Conservation (phyloP, 2,888 invertebrate species). For the Macrophya annulata region DNA sequence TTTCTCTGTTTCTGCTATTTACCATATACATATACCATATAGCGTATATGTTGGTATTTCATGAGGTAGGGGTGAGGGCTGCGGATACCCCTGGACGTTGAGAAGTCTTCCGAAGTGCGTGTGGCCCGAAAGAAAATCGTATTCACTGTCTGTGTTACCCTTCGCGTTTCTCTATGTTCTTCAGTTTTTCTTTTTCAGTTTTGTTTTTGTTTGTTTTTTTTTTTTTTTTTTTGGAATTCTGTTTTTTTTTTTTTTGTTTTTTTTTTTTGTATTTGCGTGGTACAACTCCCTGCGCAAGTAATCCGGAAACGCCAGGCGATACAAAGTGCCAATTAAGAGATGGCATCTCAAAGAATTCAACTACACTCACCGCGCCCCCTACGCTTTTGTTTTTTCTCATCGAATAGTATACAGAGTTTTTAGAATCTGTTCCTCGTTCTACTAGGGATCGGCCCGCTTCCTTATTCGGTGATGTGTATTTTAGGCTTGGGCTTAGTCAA, state of each 20-base stretch:
- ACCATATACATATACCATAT: slow-evolving; percentile 46
- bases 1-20: slow-evolving; percentile 52
- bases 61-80: background rate
- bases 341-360: slow-evolving; percentile 57
- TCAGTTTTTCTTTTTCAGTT: slow-evolving; percentile 6
- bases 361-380: slow-evolving; percentile 53
- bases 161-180: background rate
- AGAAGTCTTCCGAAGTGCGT: slow-evolving; percentile 52
- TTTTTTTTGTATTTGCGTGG: slow-evolving; percentile 56
- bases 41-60: slow-evolving; percentile 50
- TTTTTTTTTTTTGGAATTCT: background rate
- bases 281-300: slow-evolving; percentile 38
- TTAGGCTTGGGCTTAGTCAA: slow-evolving; percentile 22
- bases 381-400: slow-evolving; percentile 54
- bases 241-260: slow-evolving; percentile 56
- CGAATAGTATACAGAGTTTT: slow-evolving; percentile 18
- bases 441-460: slow-evolving; percentile 16
- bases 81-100: slow-evolving; percentile 43
- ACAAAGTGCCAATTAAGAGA: slow-evolving; percentile 74
- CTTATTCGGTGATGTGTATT: slow-evolving; percentile 30
- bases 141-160: slow-evolving; percentile 17
- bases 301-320: slow-evolving; percentile 66
- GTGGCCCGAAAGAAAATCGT: slow-evolving; percentile 47
- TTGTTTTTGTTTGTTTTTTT: slow-evolving; percentile 58
- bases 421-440: slow-evolving; percentile 53